phyloP scores from a whole-genome alignment of 1,140 invertebrate genomes.

The Ctenoplectra terminalis region DNA sequence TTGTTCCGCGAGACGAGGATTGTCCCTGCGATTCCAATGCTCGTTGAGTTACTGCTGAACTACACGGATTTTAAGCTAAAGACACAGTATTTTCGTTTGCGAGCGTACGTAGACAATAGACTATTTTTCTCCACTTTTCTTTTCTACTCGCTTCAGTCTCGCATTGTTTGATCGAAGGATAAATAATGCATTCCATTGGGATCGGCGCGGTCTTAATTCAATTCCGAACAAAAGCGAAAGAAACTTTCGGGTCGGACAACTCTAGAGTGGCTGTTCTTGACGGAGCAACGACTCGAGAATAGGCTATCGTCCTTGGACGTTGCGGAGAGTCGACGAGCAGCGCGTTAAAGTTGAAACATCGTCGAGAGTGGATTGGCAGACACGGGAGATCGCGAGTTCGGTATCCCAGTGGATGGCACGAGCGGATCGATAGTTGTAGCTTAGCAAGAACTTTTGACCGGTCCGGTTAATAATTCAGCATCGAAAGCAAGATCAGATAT shows the following conservation, averaged over 20 bases:
- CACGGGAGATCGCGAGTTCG: constrained; percentile 18
- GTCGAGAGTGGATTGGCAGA: neutral
- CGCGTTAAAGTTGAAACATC: constrained; percentile 19
- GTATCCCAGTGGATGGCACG: neutral
- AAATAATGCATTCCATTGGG: constrained; percentile 36
- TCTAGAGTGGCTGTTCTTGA: neutral
- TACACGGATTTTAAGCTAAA: constrained; percentile 23
- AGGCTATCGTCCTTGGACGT: neutral
- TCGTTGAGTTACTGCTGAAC: constrained; percentile 27
- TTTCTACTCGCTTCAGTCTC: neutral
- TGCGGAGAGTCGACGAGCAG: neutral
- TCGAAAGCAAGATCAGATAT: constrained; percentile 46
- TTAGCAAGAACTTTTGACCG: constrained; percentile 28
- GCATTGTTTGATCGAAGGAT: constrained; percentile 30
- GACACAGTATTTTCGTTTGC: neutral
- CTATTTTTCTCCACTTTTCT: neutral
- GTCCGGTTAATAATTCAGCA: constrained; percentile 59
- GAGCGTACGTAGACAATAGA: constrained; percentile 20
- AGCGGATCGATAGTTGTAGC: constrained; percentile 30
- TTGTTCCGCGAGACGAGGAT: too few relatives aligned
- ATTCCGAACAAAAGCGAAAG: constrained; percentile 28
- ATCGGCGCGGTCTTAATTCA: constrained; percentile 42
- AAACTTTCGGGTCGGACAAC: neutral
- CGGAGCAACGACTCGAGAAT: neutral
- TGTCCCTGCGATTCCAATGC: constrained; percentile 12